These are phyloP conservation scores for Protaetia brevitarsis DNA, from an alignment of 1,140 invertebrate genomes.

Conservation along the genomic window DNA sequence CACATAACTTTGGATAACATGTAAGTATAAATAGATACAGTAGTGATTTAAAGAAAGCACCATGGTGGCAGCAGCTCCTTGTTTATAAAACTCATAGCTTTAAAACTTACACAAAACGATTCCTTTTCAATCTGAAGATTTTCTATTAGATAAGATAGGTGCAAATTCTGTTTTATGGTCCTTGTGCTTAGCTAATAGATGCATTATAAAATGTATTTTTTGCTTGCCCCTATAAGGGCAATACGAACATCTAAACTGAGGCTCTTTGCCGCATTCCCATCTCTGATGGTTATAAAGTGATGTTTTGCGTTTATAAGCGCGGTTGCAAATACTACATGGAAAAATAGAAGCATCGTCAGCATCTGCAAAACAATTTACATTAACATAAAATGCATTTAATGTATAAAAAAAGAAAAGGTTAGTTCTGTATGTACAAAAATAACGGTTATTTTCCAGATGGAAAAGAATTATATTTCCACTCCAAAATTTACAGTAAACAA, in stretches of 20 bases:
- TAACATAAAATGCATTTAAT: neutral
- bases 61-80: too few relatives aligned
- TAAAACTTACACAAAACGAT: neutral
- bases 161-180: conserved; percentile 40
- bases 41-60: too few relatives aligned
- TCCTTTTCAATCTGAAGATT: neutral
- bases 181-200: conserved; percentile 39
- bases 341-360: conserved; percentile 7
- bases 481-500: too few relatives aligned
- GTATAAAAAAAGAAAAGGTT: neutral
- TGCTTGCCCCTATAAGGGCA: conserved; percentile 48
- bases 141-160: neutral
- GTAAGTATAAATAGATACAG: too few relatives aligned
- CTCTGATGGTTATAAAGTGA: conserved; percentile 55
- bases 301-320: conserved; percentile 42
- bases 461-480: neutral
- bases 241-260: conserved; percentile 57
- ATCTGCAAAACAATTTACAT: conserved; percentile 12
- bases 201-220: conserved; percentile 41
- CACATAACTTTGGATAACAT: too few relatives aligned
- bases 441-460: neutral
- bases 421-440: conserved; percentile 10
- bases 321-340: conserved; percentile 30
- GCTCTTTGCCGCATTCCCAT: conserved; percentile 57
- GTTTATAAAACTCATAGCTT: too few relatives aligned